A percentile compares a stretch with the other conserved stretches of the same genome.
phyloP scores from a whole-genome alignment of 2,888 invertebrate species.

The Euphydryas editha region DNA sequence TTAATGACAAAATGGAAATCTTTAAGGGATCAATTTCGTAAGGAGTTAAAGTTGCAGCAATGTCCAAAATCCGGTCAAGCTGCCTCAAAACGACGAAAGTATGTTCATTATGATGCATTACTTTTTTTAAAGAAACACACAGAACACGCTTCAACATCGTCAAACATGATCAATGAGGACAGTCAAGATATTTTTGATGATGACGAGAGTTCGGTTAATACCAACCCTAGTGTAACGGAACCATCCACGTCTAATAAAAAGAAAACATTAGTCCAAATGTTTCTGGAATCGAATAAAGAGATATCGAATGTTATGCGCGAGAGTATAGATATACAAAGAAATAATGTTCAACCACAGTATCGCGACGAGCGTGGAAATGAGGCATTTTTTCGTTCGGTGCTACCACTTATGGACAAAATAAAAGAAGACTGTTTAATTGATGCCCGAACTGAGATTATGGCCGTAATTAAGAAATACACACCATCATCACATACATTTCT shows the following conservation, averaged over 20 bases:
- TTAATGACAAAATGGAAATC: constrained; percentile 28
- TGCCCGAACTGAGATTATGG: constrained; percentile 39
- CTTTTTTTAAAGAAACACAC: constrained; percentile 44
- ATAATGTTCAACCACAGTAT: constrained; percentile 37
- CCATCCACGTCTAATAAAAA: constrained; percentile 41
- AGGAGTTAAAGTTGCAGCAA: constrained; percentile 27
- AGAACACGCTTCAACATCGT: constrained; percentile 45
- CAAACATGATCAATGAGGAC: constrained; percentile 46
- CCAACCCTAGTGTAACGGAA: constrained; percentile 41
- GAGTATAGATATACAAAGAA: constrained; percentile 38
- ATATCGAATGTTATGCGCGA: constrained; percentile 43
- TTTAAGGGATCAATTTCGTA: constrained; percentile 21
- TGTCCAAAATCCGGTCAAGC: constrained; percentile 27
- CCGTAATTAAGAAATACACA: constrained; percentile 44
- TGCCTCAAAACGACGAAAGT: constrained; percentile 43
- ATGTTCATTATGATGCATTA: constrained; percentile 45
- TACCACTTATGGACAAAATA: constrained; percentile 46
- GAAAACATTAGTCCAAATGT: constrained; percentile 44
- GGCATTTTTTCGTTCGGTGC: constrained; percentile 44
- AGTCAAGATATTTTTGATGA: constrained; percentile 46
- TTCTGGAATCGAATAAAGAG: constrained; percentile 41
- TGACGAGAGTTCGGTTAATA: constrained; percentile 44
- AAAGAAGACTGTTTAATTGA: constrained; percentile 40
- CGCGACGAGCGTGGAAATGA: constrained; percentile 44
- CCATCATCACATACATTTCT: constrained; percentile 43